These are phyloP conservation scores for Neodiprion fabricii DNA, from an alignment of 1,140 invertebrate species.

Conservation along the genomic window DNA sequence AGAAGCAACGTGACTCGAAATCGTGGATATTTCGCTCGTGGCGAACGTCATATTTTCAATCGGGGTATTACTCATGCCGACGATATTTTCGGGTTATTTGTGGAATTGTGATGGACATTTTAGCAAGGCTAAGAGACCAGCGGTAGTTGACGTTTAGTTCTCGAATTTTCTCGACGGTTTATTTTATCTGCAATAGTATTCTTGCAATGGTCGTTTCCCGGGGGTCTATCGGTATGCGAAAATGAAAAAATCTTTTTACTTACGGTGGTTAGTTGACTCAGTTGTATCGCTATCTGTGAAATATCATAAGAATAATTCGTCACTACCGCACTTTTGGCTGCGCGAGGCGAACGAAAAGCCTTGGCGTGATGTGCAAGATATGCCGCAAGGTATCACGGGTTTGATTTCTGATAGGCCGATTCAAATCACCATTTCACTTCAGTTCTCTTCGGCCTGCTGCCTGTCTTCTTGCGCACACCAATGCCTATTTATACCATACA, in stretches of 20 bases:
- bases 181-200: not conserved
- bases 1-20: too few species aligned
- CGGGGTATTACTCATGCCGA: too few species aligned
- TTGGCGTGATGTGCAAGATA: conserved; percentile 22
- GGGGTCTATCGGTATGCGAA: not conserved
- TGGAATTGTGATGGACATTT: conserved; percentile 9
- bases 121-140: not conserved
- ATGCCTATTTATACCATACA: too few species aligned
- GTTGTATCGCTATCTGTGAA: conserved; percentile 36
- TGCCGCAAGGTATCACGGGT: conserved; percentile 40
- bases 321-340: conserved; percentile 33
- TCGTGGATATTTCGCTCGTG: too few species aligned
- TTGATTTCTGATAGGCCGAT: conserved; percentile 33
- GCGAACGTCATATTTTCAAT: too few species aligned
- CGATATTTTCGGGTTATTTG: conserved; percentile 28
- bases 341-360: conserved; percentile 28
- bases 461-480: too few species aligned
- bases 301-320: conserved; percentile 44
- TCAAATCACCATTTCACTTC: conserved; percentile 5
- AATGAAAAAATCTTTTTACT: conserved; percentile 30
- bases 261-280: conserved; percentile 37
- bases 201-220: conserved; percentile 6
- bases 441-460: too few species aligned
- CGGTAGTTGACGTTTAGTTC: not conserved
- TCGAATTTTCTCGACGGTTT: not conserved